A percentile compares a stretch with the other conserved stretches of the same genome.
Evolutionary conservation across 2,113 vertebrate species (phyloP).

Genomic region (Paradoxurus hermaphroditus): DNA sequence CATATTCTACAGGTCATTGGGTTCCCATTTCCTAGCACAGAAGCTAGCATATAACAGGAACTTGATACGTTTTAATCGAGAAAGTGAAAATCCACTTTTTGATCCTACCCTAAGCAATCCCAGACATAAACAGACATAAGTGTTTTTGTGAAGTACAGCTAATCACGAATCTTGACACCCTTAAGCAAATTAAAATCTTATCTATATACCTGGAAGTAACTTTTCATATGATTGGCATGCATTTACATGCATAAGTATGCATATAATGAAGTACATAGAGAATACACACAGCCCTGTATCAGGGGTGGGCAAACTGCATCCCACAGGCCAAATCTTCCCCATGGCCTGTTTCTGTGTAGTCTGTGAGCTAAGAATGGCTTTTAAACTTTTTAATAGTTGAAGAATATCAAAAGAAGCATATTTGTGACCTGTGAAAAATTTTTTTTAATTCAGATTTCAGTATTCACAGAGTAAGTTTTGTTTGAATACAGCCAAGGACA

Average conservation of each 20-base stretch:
- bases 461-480: neutral
- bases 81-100: conserved; percentile 30
- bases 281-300: neutral
- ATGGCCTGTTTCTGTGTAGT: neutral
- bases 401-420: neutral
- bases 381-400: neutral
- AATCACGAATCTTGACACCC: neutral
- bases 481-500: neutral
- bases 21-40: neutral
- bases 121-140: neutral
- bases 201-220: neutral
- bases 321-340: neutral
- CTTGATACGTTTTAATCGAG: neutral
- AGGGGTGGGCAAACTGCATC: neutral
- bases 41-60: neutral
- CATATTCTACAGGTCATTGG: neutral
- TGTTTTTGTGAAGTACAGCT: neutral
- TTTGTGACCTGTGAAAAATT: neutral
- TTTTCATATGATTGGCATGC: neutral
- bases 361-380: neutral
- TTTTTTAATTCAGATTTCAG: neutral
- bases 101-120: neutral
- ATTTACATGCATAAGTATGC: neutral
- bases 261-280: neutral
- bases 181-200: neutral